Percentiles rank a stretch among this genome's conserved stretches.
Conservation (phyloP, 1,140 invertebrate genomes). For the Drosophila triauraria region DNA sequence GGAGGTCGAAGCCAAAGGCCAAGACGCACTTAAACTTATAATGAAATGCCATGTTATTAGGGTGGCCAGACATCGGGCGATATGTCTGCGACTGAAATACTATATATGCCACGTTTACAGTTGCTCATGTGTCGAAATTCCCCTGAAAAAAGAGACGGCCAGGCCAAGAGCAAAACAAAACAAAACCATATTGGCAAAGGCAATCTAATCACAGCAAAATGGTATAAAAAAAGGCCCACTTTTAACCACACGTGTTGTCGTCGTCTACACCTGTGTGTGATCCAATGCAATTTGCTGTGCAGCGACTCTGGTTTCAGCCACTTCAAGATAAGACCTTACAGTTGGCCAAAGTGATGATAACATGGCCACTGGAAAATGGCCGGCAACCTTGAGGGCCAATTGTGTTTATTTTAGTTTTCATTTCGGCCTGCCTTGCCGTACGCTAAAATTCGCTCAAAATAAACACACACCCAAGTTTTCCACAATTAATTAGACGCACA, state of each 20-base stretch:
- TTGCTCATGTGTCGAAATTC: conserved; percentile 27
- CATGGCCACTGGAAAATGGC: conserved; percentile 17
- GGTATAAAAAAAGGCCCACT: not conserved
- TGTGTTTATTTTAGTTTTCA: conserved; percentile 39
- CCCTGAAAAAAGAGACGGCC: conserved; percentile 7
- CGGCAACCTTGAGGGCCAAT: conserved; percentile 17
- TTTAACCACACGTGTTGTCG: conserved; percentile 31
- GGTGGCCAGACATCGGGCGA: conserved; percentile 32
- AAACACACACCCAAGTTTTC: conserved; percentile 40
- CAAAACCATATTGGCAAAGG: not conserved
- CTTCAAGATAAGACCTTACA: conserved; percentile 19
- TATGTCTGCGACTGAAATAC: not conserved
- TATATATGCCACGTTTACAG: conserved; percentile 22
- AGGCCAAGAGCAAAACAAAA: conserved; percentile 25
- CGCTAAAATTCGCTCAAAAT: conserved; percentile 15
- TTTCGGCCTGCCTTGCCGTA: conserved; percentile 1
- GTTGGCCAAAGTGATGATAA: conserved; percentile 5
- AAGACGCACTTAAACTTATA: conserved; percentile 40
- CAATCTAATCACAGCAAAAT: conserved; percentile 37
- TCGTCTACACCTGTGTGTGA: not conserved
- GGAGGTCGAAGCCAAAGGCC: conserved; percentile 40
- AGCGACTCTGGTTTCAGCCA: conserved; percentile 7
- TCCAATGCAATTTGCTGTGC: conserved; percentile 25
- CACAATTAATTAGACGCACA: conserved; percentile 29
- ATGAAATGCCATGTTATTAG: conserved; percentile 37